phyloP scores from a whole-genome alignment of 2,797 vertebrate genomes.

The Dicrostonyx torquatus region DNA sequence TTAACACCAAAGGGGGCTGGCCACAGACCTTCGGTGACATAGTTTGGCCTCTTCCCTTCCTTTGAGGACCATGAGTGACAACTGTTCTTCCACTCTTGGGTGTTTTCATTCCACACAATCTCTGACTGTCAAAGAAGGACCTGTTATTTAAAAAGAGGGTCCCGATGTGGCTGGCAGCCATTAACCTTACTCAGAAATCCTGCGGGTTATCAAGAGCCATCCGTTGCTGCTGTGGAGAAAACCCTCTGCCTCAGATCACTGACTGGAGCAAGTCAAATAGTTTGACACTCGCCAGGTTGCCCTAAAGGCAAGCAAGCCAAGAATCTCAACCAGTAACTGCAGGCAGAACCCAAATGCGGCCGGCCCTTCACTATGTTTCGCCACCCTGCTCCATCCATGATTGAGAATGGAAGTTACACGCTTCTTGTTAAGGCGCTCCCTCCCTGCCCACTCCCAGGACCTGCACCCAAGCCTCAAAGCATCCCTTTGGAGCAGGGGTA shows the following conservation, averaged over 20 bases:
- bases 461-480: not conserved
- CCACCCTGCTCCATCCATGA: not conserved
- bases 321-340: not conserved
- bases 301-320: not conserved
- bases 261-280: not conserved
- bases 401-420: not conserved
- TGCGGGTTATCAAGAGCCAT: not conserved
- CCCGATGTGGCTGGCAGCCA: not conserved
- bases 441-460: not conserved
- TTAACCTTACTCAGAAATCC: not conserved
- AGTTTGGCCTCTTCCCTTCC: fast-evolving
- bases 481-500: not conserved
- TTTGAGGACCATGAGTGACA: not conserved
- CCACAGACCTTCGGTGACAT: not conserved
- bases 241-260: not conserved
- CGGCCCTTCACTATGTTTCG: not conserved
- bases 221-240: not conserved
- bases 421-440: not conserved
- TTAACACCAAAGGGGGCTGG: not conserved
- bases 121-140: conserved; percentile 13
- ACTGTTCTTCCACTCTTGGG: not conserved
- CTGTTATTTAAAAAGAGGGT: not conserved
- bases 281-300: not conserved
- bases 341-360: not conserved
- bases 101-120: not conserved